These are phyloP conservation scores for Catharus ustulatus DNA, from an alignment of 2,797 vertebrate genomes.

Conservation along the genomic window DNA sequence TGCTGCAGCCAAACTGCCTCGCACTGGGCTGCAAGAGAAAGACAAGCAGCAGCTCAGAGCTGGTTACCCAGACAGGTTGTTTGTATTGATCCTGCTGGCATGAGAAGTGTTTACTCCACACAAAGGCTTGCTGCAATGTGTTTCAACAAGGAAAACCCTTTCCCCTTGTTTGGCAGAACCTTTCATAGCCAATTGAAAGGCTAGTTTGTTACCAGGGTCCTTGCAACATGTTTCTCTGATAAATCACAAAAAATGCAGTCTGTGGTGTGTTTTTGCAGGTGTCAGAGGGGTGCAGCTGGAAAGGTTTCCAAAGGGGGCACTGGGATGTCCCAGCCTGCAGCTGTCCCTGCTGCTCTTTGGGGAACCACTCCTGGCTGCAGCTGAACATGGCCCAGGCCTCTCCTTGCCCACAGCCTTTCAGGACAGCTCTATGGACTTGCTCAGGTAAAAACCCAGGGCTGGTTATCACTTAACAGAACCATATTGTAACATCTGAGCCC, in stretches of 20 bases:
- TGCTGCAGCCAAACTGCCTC: neutral
- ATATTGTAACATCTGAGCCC: neutral
- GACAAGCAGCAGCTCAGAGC: neutral
- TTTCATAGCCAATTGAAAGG: neutral
- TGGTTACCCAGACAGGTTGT: neutral
- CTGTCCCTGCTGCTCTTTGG: neutral
- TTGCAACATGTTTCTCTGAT: neutral
- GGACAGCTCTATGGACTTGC: neutral
- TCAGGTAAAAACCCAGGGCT: neutral
- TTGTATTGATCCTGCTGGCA: neutral
- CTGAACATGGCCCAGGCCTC: neutral
- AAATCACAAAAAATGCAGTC: neutral
- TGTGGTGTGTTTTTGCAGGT: neutral
- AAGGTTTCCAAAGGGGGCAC: rapidly evolving
- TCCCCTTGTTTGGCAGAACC: neutral
- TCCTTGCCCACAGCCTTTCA: neutral
- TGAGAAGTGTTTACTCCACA: neutral
- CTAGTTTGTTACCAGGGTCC: neutral
- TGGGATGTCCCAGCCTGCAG: neutral
- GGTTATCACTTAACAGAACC: neutral
- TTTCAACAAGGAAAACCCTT: neutral
- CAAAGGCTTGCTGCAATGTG: neutral
- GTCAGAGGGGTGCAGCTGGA: neutral
- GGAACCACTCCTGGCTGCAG: neutral
- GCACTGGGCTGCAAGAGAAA: neutral